Base-by-base conservation (phyloP, 2,113 vertebrate species). In the Polyodon spathula region DNA sequence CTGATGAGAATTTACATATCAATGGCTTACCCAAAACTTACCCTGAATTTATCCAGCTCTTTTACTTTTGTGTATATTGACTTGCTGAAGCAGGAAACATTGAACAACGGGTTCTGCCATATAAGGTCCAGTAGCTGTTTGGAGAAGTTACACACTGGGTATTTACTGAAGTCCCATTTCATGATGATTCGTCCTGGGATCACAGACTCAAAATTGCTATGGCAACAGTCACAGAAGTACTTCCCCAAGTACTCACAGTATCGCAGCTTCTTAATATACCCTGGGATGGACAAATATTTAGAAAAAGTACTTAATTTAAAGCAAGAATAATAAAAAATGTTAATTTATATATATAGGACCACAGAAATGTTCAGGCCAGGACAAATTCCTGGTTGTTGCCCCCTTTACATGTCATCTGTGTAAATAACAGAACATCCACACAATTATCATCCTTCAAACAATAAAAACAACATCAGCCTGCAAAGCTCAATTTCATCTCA, bases 201-300 rank as follows among this genome's bases (percentile, higher is more conserved):
- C 52, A 72, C 69, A 9, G 89, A 84, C 62, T 92, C 89, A 0
- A 73, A 72, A 0, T 85, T 82, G 0, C 77, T 68, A 65, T 97
- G 92, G 75, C 93, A 97, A 71, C 89, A 85, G 67, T 88, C 85
- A 42, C 93, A 95, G 63, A 97, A 95, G 64, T 95, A 95, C 67
- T 80, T 92, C 42, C 91, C 90, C 16, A 95, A 77, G 69, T 95
- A 97, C 17, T 94, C 87, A 57, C 93, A 97, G 44, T 95, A 94
- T 1, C 87, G 81, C 5, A 97, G 82, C 58, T 86, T 84, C 76
- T 83, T 90, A 58, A 91, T 86, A 51, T 93, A 91, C 56, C 79
- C 93, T 95, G 74, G 53, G 53, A 17, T 54, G 9, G 27, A 10
- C 27, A 38, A 3, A 27, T 27, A 27, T 27, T 27, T 27, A 2